Percentiles rank a stretch among this genome's conserved stretches.
phyloP scores from a whole-genome alignment of 2,888 invertebrate genomes.

The Drosophila picticornis region DNA sequence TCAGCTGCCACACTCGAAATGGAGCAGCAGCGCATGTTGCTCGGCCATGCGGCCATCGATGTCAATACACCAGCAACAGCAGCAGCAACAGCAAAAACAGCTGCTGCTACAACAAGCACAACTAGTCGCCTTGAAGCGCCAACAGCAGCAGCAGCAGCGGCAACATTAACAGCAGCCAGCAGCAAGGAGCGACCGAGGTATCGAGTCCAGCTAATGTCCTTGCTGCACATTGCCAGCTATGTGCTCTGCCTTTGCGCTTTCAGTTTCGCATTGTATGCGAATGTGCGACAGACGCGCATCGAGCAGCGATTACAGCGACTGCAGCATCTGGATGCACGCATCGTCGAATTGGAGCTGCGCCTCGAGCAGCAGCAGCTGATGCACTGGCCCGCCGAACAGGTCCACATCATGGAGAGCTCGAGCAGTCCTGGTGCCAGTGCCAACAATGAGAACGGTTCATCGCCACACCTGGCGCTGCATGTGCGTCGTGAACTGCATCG shows the following conservation, averaged over 20 bases:
- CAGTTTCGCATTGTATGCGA: slow-evolving; percentile 84
- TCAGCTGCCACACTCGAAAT: slow-evolving; percentile 42
- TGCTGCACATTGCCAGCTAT: slow-evolving; percentile 84
- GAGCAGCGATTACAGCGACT: slow-evolving; percentile 83
- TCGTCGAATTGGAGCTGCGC: slow-evolving; percentile 82
- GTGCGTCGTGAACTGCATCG: slow-evolving; percentile 84
- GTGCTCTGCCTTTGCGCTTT: slow-evolving; percentile 84
- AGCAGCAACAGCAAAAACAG: slow-evolving; percentile 34
- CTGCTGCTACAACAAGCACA: slow-evolving; percentile 42
- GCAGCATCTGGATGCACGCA: slow-evolving; percentile 84
- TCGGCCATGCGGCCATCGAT: slow-evolving; percentile 51
- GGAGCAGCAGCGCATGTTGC: slow-evolving; percentile 62
- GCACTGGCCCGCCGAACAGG: slow-evolving; percentile 71
- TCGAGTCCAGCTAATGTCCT: slow-evolving; percentile 73
- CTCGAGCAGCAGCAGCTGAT: slow-evolving; percentile 76
- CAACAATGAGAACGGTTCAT: slow-evolving; percentile 37
- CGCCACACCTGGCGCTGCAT: slow-evolving; percentile 75
- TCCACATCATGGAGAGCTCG: slow-evolving; percentile 53
- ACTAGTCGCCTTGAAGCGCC: slow-evolving; percentile 54
- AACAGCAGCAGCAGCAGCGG: slow-evolving; percentile 18
- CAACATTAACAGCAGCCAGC: slow-evolving; percentile 41
- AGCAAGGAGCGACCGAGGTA: slow-evolving; percentile 62
- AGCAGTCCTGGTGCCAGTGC: slow-evolving; percentile 9
- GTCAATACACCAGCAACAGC: slow-evolving; percentile 34
- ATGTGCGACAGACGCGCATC: slow-evolving; percentile 83